A percentile compares a stretch with the other conserved stretches of the same genome.
These are phyloP conservation scores for Andrena marginata DNA, from an alignment of 2,888 invertebrate species.

Conservation along the genomic window DNA sequence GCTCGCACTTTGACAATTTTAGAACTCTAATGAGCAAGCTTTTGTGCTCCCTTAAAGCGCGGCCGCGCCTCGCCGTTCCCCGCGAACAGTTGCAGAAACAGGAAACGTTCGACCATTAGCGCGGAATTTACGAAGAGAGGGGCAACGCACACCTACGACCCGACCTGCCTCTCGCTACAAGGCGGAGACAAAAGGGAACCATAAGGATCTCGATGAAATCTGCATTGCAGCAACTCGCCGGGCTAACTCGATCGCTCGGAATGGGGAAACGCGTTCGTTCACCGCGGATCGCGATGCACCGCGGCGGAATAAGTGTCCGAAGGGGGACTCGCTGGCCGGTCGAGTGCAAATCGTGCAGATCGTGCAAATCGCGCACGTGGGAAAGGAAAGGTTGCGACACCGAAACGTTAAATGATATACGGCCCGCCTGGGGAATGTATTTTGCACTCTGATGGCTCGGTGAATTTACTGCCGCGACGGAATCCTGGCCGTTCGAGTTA, in stretches of 20 bases:
- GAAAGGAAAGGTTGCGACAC: conserved; percentile 36
- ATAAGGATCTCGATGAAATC: conserved; percentile 51
- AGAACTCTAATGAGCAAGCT: conserved; percentile 47
- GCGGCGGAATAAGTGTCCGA: conserved; percentile 27
- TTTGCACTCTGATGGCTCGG: conserved; percentile 20
- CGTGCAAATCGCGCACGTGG: conserved; percentile 29
- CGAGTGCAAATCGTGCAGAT: conserved; percentile 38
- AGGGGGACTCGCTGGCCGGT: neutral
- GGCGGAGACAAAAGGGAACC: conserved; percentile 28
- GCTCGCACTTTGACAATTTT: conserved; percentile 48
- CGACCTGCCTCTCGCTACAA: conserved; percentile 17
- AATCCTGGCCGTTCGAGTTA: conserved; percentile 31
- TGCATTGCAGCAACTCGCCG: conserved; percentile 52
- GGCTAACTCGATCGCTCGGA: conserved; percentile 30
- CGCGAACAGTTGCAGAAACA: conserved; percentile 20
- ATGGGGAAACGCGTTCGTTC: conserved; percentile 10
- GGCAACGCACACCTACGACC: conserved; percentile 27
- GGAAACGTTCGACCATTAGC: conserved; percentile 56
- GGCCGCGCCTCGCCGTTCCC: conserved; percentile 16
- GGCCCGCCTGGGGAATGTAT: conserved; percentile 34
- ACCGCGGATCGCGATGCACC: neutral
- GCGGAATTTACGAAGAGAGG: conserved; percentile 52
- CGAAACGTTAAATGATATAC: conserved; percentile 52
- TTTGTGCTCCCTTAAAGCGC: conserved; percentile 33
- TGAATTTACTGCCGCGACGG: conserved; percentile 32